Base-by-base conservation (phyloP, 2,113 vertebrate genomes). In the Nyctibius bracteatus region DNA sequence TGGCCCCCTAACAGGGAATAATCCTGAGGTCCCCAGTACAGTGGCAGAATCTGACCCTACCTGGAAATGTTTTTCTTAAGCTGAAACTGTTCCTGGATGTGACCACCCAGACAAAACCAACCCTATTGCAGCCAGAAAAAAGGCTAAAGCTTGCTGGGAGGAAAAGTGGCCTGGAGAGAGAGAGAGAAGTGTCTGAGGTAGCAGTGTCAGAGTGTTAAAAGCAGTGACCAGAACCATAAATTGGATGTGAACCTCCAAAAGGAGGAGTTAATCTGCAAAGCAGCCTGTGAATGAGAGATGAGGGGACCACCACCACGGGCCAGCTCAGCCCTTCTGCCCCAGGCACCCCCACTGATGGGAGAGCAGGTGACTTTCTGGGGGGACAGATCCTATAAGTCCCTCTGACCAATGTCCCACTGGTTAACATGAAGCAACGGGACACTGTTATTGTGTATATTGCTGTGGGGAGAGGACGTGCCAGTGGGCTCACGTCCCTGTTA, bases 401-500 rank as follows among this genome's bases (percentile, higher is more conserved):
- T 51, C 20, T n/a, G 27, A 46, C 20, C 37, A 17, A 28, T 8
- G 43, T 79, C 43, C 54, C 44, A 35, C 33, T 21, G 47, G 33
- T 14, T 30, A 43, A 41, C n/a, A 24, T 3, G 67, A 68, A 43
- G 67, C 0, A 1, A 55, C 12, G 54, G 54, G 49, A 35, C 79
- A 18, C 30, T 63, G 66, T 24, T 59, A 22, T 21, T 46, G 72
- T 62, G 23, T 31, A 12, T 15, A 41, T 58, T 25, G 22, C 52
- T 58, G 33, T 7, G 79, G 59, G 74, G 79, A 68, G 61, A 66
- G 35, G 46, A 61, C 2, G 2, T 1, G 2, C 31, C 46, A 72
- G 31, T 1, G 0, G 39, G 16, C 24, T 63, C 61, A 17, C 0
- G 2, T 6, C 22, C 16, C 63, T 66, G 41, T 35, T 61, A 75